phyloP scores from a whole-genome alignment of 2,888 invertebrate genomes.

The Bhutanitis thaidina region DNA sequence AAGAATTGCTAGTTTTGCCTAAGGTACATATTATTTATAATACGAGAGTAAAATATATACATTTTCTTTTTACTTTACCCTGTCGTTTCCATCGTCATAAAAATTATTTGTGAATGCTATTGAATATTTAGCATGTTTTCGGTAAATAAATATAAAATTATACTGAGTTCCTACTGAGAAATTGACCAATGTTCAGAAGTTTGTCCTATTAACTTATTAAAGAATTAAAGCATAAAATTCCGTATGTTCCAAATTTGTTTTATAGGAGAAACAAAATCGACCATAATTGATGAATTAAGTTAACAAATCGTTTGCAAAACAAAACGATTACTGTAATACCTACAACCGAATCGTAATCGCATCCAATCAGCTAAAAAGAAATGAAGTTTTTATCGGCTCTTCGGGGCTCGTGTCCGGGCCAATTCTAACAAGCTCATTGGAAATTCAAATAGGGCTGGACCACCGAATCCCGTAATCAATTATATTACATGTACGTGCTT shows the following conservation, averaged over 20 bases:
- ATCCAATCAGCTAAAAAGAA: constrained; percentile 59
- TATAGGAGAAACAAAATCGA: constrained; percentile 6
- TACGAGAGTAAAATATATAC: neutral
- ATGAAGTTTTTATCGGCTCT: constrained; percentile 64
- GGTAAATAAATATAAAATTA: no score
- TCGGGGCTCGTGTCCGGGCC: constrained; percentile 51
- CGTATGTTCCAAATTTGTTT: no score
- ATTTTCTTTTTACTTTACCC: neutral
- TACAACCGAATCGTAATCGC: constrained; percentile 42
- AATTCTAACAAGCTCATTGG: constrained; percentile 77
- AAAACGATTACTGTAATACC: constrained; percentile 43
- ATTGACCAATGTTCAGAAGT: no score
- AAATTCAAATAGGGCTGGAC: constrained; percentile 74
- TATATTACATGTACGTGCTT: constrained; percentile 77
- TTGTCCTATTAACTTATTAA: no score
- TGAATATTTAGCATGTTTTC: no score
- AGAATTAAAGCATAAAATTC: no score
- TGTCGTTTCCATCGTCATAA: no score
- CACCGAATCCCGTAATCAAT: constrained; percentile 74
- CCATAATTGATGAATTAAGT: constrained; percentile 23
- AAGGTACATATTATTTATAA: constrained; percentile 21
- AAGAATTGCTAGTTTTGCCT: constrained; percentile 33
- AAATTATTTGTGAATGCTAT: no score
- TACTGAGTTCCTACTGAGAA: no score
- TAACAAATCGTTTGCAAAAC: constrained; percentile 40